phyloP scores from a whole-genome alignment of 2,113 vertebrate genomes.

The Pseudorhombus dupliciocellatus region DNA sequence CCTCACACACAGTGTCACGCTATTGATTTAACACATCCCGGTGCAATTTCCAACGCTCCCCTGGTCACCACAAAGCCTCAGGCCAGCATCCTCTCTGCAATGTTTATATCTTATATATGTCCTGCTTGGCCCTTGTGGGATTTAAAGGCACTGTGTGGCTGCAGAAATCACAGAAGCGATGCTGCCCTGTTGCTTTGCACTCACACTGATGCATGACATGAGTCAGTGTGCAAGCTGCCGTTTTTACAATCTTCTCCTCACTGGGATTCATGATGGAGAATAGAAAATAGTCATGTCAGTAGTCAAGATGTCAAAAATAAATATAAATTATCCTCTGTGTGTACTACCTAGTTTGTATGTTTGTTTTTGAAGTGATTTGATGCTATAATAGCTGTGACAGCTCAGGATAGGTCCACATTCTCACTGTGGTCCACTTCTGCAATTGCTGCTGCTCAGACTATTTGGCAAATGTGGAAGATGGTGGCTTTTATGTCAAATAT shows the following conservation, averaged over 20 bases:
- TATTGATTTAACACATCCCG: constrained; percentile 49
- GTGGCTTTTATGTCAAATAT: too few species aligned
- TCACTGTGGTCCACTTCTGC: too few species aligned
- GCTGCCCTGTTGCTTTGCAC: constrained; percentile 32
- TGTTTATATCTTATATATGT: constrained; percentile 53
- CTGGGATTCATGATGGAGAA: constrained; percentile 19
- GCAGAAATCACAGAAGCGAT: constrained; percentile 30
- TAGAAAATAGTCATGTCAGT: too few species aligned
- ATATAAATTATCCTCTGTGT: too few species aligned
- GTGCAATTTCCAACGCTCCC: constrained; percentile 12
- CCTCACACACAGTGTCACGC: constrained; percentile 28
- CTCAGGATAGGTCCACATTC: too few species aligned
- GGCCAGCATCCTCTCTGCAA: constrained; percentile 26
- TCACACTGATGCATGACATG: constrained; percentile 29
- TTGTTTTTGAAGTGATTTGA: too few species aligned
- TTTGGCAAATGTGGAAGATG: too few species aligned
- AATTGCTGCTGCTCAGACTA: too few species aligned
- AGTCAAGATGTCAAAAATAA: too few species aligned
- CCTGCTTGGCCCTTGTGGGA: constrained; percentile 35
- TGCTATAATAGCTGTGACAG: too few species aligned
- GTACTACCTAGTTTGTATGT: too few species aligned
- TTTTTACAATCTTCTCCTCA: constrained; percentile 23
- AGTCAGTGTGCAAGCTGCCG: constrained; percentile 22
- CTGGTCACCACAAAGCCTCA: constrained; percentile 17
- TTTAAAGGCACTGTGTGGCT: constrained; percentile 25